These are phyloP conservation scores for Chelonoidis abingdonii DNA, from an alignment of 2,113 vertebrate genomes.

Conservation along the genomic window DNA sequence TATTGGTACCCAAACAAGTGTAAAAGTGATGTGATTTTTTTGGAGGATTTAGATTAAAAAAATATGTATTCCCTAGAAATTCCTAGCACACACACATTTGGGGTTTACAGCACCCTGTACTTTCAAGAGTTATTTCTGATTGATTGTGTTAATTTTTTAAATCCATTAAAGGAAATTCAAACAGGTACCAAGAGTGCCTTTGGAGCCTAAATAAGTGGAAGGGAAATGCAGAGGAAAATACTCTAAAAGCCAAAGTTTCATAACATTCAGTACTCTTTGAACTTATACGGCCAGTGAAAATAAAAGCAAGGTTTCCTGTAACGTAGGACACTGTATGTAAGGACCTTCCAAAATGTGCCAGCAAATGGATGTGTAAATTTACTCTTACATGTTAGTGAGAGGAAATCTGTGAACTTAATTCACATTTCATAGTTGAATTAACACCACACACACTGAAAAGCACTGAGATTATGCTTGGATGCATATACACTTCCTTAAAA, in stretches of 20 bases:
- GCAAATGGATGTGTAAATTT: background rate
- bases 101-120: too few relatives aligned
- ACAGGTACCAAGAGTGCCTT: background rate
- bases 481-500: background rate
- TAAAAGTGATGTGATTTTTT: background rate
- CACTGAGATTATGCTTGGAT: background rate
- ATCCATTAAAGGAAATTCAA: too few relatives aligned
- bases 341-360: background rate
- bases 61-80: background rate
- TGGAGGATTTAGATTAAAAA: background rate
- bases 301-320: background rate
- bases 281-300: background rate
- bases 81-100: background rate
- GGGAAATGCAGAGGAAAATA: background rate
- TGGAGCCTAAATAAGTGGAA: fast-evolving
- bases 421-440: background rate
- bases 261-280: background rate
- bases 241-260: background rate
- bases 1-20: fast-evolving
- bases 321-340: background rate
- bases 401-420: background rate
- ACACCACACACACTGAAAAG: background rate
- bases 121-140: too few relatives aligned
- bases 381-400: background rate
- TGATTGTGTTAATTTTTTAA: too few relatives aligned